phyloP scores from a whole-genome alignment of 2,797 vertebrate species.

The Hirundo rustica region DNA sequence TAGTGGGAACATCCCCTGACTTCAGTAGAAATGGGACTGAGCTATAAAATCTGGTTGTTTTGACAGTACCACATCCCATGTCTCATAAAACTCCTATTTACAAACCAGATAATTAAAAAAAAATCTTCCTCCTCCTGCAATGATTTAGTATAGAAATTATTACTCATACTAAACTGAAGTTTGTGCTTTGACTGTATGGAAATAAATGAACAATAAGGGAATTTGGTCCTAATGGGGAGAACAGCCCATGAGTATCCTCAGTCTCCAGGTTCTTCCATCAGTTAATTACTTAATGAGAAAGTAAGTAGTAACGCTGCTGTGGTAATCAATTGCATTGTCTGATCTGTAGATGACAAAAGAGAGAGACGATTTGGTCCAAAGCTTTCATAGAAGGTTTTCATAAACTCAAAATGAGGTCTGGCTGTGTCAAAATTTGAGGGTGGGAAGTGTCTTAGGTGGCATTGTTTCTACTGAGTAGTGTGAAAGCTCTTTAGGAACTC shows the following conservation, averaged over 20 bases:
- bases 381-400: not conserved
- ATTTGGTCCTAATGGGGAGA: not conserved
- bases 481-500: not conserved
- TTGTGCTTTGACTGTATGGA: not conserved
- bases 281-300: not conserved
- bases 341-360: not conserved
- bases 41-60: constrained; percentile 25
- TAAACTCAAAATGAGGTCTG: not conserved
- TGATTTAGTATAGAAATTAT: not conserved
- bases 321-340: not conserved
- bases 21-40: not conserved
- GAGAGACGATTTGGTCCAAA: not conserved
- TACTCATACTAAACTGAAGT: not conserved
- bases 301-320: not conserved
- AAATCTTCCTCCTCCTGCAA: not conserved
- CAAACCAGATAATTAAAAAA: not conserved
- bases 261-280: not conserved
- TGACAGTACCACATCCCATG: not conserved
- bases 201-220: not conserved
- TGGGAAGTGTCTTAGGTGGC: accelerated
- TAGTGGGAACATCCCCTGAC: not conserved
- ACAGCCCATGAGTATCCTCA: not conserved
- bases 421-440: not conserved
- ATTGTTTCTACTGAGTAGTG: not conserved
- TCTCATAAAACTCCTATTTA: constrained; percentile 31